Conservation (phyloP, 2,797 vertebrate species). For the Hozukius guyotensis region DNA sequence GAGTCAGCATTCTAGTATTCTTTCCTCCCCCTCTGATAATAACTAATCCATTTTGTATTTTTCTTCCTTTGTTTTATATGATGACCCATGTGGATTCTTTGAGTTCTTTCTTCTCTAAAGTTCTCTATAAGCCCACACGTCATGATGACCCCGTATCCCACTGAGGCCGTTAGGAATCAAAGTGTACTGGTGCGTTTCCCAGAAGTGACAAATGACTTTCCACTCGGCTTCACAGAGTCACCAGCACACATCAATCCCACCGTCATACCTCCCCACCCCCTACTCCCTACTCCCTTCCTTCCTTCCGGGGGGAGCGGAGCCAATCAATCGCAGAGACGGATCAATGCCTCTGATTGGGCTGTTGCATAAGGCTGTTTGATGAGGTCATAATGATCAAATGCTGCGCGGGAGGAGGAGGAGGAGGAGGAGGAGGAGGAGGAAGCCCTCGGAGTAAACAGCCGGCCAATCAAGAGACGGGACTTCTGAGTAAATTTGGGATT, state of each 20-base stretch:
- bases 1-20: not conserved
- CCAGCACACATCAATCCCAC: slow-evolving; percentile 31
- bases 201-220: slow-evolving; percentile 64
- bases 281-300: slow-evolving; percentile 4
- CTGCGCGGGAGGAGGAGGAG: slow-evolving; percentile 3
- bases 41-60: not conserved
- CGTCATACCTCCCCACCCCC: not conserved
- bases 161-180: slow-evolving; percentile 22
- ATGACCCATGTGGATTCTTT: not conserved
- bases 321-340: slow-evolving; percentile 65
- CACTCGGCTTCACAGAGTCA: slow-evolving; percentile 51
- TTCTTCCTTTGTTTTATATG: too few species aligned
- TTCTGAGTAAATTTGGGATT: not conserved
- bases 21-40: not conserved
- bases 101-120: not conserved
- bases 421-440: not conserved
- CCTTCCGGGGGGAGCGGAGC: slow-evolving; percentile 51
- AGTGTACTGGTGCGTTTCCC: slow-evolving; percentile 42
- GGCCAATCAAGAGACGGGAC: not conserved
- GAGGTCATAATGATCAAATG: slow-evolving; percentile 62
- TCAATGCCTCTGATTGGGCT: slow-evolving; percentile 74
- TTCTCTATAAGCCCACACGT: not conserved
- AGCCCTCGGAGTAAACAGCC: not conserved
- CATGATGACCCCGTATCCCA: not conserved
- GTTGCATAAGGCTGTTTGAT: slow-evolving; percentile 73